Evolutionary conservation across 2,113 vertebrate species (phyloP).

Genomic region (cat (Felis catus)): DNA sequence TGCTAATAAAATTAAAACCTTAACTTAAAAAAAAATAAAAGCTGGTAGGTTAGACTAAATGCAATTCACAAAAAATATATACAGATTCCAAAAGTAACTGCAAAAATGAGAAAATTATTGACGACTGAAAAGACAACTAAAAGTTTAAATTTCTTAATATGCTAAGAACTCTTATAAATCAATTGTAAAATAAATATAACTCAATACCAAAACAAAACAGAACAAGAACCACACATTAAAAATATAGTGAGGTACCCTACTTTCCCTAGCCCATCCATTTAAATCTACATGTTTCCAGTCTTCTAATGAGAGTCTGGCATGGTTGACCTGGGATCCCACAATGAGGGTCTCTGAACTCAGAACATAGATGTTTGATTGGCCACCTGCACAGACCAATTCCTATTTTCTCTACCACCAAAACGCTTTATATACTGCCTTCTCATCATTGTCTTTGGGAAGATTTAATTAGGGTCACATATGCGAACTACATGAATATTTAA

Average conservation of each 20-base stretch:
- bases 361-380: background rate
- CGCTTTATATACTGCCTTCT: background rate
- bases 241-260: background rate
- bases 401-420: background rate
- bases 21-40: background rate
- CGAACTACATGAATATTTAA: background rate
- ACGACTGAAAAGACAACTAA: background rate
- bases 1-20: background rate
- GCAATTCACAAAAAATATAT: background rate
- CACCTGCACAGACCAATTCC: background rate
- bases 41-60: background rate
- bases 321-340: background rate
- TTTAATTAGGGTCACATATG: background rate
- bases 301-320: no score
- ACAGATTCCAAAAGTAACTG: background rate
- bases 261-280: background rate
- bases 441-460: background rate
- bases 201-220: background rate
- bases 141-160: background rate
- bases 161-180: background rate
- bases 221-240: background rate
- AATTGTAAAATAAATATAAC: background rate
- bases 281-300: background rate
- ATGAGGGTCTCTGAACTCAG: background rate
- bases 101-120: constrained; percentile 3